Evolutionary conservation across 2,113 vertebrate genomes (phyloP).

Genomic region (Eptesicus fuscus): DNA sequence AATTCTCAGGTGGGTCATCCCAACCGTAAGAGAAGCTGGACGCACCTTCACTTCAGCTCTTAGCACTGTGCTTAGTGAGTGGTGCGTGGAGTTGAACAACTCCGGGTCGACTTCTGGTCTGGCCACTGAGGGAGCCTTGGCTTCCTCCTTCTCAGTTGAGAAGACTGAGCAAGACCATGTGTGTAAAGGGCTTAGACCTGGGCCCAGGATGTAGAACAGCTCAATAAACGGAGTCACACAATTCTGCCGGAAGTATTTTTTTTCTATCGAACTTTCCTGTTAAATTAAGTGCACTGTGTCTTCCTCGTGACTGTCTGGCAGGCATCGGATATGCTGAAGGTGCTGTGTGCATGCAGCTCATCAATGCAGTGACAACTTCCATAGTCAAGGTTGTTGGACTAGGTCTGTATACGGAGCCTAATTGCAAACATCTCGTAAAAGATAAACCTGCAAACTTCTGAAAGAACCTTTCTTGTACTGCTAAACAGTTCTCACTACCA

Average conservation of each 20-base stretch:
- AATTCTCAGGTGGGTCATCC: background rate
- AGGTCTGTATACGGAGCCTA: background rate
- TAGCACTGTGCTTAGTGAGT: background rate
- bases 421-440: background rate
- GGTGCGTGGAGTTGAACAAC: background rate
- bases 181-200: background rate
- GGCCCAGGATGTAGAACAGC: background rate
- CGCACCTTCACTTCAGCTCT: background rate
- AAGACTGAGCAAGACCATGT: background rate
- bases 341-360: background rate
- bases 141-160: background rate
- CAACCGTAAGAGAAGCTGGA: background rate
- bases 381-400: background rate
- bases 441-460: background rate
- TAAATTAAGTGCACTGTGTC: background rate
- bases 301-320: background rate
- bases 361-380: background rate
- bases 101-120: background rate
- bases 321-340: background rate
- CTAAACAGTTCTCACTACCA: background rate
- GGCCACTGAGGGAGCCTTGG: background rate
- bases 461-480: background rate
- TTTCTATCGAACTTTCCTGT: background rate
- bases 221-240: background rate
- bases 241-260: background rate